Conservation (phyloP, 2,113 vertebrate genomes). For the Pollimyrus isidori region DNA sequence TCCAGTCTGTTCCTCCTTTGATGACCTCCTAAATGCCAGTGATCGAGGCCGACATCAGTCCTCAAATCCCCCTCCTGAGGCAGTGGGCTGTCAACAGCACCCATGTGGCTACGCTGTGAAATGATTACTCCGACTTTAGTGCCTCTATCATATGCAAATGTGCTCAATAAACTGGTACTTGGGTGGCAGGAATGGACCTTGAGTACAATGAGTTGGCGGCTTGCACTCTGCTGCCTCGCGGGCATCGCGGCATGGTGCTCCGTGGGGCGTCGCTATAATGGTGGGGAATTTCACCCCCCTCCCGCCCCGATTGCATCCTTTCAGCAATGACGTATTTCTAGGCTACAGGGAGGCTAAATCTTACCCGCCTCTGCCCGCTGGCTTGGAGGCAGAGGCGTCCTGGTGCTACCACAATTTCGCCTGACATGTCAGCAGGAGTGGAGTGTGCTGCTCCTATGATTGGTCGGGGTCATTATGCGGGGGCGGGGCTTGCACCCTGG, state of each 20-base stretch:
- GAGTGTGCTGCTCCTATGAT: background rate
- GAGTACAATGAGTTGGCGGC: background rate
- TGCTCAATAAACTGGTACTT: background rate
- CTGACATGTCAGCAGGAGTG: background rate
- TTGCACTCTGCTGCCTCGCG: background rate
- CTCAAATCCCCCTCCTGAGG: background rate
- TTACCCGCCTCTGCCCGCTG: background rate
- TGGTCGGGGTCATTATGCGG: background rate
- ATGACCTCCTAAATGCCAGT: background rate
- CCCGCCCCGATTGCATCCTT: background rate
- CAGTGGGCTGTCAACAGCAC: background rate
- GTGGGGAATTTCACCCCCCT: background rate
- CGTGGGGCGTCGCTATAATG: background rate
- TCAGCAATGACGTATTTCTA: background rate
- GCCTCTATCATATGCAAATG: constrained; percentile 8
- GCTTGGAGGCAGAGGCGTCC: background rate
- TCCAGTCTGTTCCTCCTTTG: background rate
- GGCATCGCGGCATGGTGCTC: background rate
- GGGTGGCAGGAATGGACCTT: background rate
- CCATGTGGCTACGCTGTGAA: background rate
- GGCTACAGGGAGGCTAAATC: background rate
- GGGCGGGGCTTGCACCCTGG: background rate
- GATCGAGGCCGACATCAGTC: background rate
- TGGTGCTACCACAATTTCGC: background rate
- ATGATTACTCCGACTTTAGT: background rate